A percentile compares a stretch with the other conserved stretches of the same genome.
These are phyloP conservation scores for Conus betulinus DNA, from an alignment of 1,140 invertebrate species.

Conservation along the genomic window DNA sequence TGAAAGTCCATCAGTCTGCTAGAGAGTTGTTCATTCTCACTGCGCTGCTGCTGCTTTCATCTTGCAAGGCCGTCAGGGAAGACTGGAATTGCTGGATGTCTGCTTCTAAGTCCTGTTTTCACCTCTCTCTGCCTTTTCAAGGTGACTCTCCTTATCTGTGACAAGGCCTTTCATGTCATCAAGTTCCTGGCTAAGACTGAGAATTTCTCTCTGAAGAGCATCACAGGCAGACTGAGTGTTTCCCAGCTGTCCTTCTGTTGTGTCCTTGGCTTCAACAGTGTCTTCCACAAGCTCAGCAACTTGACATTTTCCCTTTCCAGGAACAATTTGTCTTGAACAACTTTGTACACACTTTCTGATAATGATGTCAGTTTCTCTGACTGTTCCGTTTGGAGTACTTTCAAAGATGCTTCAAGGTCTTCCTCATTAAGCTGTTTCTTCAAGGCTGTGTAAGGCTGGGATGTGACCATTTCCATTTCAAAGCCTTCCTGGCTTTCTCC, in stretches of 20 bases:
- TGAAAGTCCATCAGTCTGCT: conserved; percentile 27
- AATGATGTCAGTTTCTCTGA: neutral
- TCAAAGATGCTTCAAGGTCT: neutral
- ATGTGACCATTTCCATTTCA: neutral
- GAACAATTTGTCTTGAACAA: conserved; percentile 49
- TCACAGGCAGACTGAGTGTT: conserved; percentile 31
- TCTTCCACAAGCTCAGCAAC: conserved; percentile 46
- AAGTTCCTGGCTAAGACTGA: conserved; percentile 44
- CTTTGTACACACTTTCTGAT: conserved; percentile 21
- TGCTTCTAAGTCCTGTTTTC: conserved; percentile 35
- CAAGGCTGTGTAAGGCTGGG: neutral
- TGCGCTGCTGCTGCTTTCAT: conserved; percentile 29
- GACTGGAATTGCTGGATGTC: conserved; percentile 38
- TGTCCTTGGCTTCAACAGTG: conserved; percentile 39
- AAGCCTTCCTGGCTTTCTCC: neutral
- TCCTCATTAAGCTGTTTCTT: neutral
- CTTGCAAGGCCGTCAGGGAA: conserved; percentile 18
- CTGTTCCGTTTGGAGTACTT: conserved; percentile 16
- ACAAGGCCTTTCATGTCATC: conserved; percentile 32
- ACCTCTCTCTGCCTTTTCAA: conserved; percentile 32
- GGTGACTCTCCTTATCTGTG: conserved; percentile 40
- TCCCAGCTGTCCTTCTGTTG: conserved; percentile 38
- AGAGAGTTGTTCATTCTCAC: conserved; percentile 38
- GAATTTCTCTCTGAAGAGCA: conserved; percentile 52
- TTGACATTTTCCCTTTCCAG: conserved; percentile 55